Evolutionary conservation across 2,113 vertebrate genomes (phyloP).

Genomic region (Scytalopus superciliaris): DNA sequence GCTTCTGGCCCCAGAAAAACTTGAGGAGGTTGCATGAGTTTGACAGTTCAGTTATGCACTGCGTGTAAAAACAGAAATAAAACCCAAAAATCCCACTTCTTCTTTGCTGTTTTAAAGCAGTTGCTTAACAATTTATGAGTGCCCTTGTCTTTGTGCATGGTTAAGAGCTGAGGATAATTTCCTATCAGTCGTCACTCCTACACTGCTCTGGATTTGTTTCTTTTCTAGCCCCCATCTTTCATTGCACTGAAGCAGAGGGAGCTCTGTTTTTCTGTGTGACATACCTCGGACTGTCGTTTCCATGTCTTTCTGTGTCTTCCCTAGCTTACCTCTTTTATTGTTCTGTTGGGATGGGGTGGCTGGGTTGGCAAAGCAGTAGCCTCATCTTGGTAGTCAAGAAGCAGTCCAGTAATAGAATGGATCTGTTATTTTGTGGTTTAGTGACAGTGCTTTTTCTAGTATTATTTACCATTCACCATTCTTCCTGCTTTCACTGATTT

Average conservation of each 20-base stretch:
- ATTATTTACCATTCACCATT: neutral
- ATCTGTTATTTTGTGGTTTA: neutral
- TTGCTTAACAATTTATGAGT: neutral
- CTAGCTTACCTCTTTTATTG: neutral
- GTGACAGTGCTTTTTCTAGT: neutral
- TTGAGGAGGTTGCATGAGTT: neutral
- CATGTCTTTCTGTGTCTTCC: neutral
- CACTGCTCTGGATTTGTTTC: neutral
- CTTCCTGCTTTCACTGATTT: neutral
- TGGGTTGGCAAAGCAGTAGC: neutral
- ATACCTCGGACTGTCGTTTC: neutral
- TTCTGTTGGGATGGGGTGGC: neutral
- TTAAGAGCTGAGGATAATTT: neutral
- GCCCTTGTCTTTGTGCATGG: neutral
- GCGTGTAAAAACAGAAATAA: neutral
- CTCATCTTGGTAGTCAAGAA: neutral
- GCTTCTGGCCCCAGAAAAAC: neutral
- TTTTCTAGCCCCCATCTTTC: neutral
- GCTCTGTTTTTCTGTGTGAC: accelerated
- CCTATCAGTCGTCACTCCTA: neutral
- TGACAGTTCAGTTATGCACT: neutral
- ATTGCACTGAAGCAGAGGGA: neutral
- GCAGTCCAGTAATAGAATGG: neutral
- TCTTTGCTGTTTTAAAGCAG: neutral
- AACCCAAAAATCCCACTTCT: neutral